phyloP scores from a whole-genome alignment of 2,797 vertebrate genomes.

The Pseudochirops cupreus region DNA sequence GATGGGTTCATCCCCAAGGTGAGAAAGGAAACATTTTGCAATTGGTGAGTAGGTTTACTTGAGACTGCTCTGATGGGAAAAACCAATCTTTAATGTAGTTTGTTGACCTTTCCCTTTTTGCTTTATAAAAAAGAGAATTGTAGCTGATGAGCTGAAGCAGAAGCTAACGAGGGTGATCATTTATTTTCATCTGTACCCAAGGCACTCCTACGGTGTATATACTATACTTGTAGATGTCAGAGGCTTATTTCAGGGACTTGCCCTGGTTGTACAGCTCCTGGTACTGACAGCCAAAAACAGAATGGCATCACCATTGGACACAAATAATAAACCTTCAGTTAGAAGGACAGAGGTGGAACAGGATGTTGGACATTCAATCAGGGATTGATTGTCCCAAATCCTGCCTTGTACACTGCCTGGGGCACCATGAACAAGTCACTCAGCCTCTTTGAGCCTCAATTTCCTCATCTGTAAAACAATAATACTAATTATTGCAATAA shows the following conservation, averaged over 20 bases:
- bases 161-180: too few species aligned
- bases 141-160: too few species aligned
- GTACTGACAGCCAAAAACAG: not conserved
- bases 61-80: too few species aligned
- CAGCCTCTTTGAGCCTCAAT: slow-evolving; percentile 1
- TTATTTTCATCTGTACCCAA: too few species aligned
- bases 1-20: not conserved
- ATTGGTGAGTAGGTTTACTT: not conserved
- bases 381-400: too few species aligned
- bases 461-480: slow-evolving; percentile 31
- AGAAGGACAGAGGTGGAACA: not conserved
- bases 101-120: too few species aligned
- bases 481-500: not conserved
- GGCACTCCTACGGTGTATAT: accelerated
- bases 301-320: not conserved
- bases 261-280: not conserved
- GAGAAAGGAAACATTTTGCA: not conserved
- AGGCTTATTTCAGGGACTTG: not conserved
- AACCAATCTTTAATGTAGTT: too few species aligned
- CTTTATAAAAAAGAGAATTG: too few species aligned
- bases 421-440: not conserved
- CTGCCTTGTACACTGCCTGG: not conserved
- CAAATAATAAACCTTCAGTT: not conserved
- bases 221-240: not conserved
- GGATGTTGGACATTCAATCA: not conserved